phyloP scores from a whole-genome alignment of 2,888 invertebrate genomes.

The Aricia artaxerxes region DNA sequence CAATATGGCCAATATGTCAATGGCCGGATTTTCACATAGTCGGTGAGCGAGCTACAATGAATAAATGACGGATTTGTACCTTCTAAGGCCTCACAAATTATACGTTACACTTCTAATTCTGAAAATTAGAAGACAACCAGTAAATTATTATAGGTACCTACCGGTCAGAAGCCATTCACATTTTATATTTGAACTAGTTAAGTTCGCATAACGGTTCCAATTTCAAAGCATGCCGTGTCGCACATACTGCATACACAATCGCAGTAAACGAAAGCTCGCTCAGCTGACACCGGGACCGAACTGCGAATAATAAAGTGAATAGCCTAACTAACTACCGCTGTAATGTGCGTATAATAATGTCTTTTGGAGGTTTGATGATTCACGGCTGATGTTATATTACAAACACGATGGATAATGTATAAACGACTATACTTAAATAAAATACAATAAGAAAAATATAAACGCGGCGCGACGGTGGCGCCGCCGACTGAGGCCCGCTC shows the following conservation, averaged over 20 bases:
- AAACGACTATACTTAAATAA: background rate
- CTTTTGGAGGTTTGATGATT: background rate
- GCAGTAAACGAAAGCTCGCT: background rate
- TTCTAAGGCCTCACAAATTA: conserved; percentile 39
- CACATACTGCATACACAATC: background rate
- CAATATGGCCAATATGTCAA: no score
- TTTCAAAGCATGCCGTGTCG: background rate
- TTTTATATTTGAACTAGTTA: background rate
- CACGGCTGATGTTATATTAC: background rate
- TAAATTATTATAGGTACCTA: background rate
- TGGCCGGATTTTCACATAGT: background rate
- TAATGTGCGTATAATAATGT: background rate
- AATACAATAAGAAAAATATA: background rate
- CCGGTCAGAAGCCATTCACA: background rate
- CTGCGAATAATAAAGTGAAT: background rate
- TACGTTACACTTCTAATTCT: background rate
- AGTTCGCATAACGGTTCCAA: background rate
- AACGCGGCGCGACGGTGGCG: background rate
- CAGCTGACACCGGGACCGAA: background rate
- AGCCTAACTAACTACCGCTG: background rate
- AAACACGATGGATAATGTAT: conserved; percentile 16
- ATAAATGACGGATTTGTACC: conserved; percentile 35
- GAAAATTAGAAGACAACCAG: background rate
- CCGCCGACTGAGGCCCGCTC: background rate
- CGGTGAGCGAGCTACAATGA: background rate